phyloP scores from a whole-genome alignment of 2,888 invertebrate species.

The Volucella inflata region DNA sequence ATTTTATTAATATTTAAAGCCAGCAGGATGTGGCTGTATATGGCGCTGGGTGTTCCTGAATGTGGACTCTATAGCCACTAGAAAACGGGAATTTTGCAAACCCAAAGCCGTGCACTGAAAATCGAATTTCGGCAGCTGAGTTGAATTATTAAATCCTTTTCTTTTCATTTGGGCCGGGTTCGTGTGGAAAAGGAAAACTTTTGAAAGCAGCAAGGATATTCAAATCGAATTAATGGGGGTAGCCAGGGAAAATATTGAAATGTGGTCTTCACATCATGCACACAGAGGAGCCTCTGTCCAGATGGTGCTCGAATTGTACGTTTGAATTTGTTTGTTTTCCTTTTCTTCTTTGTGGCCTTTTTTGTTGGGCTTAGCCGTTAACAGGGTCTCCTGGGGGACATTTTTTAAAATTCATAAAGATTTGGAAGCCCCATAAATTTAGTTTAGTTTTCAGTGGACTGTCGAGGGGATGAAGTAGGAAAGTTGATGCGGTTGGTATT shows the following conservation, averaged over 20 bases:
- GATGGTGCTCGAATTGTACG: constrained; percentile 43
- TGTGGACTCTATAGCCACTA: neutral
- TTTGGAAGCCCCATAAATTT: constrained; percentile 51
- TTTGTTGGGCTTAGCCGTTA: constrained; percentile 25
- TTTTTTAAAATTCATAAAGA: constrained; percentile 58
- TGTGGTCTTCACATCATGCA: constrained; percentile 50
- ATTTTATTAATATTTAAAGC: constrained; percentile 74
- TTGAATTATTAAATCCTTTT: constrained; percentile 69
- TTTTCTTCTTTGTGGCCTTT: neutral
- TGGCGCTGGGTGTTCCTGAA: neutral
- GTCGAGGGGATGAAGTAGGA: neutral
- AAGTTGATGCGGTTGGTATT: neutral
- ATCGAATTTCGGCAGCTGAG: constrained; percentile 69
- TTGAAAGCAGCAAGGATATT: constrained; percentile 54
- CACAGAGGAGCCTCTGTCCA: constrained; percentile 24
- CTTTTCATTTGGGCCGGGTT: constrained; percentile 23
- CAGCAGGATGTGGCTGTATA: constrained; percentile 39
- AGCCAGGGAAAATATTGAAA: constrained; percentile 61
- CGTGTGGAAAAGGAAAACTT: constrained; percentile 32
- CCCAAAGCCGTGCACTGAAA: constrained; percentile 29
- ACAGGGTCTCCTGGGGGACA: constrained; percentile 48
- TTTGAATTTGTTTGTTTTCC: constrained; percentile 24
- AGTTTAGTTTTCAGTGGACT: constrained; percentile 5
- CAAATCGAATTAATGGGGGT: constrained; percentile 72
- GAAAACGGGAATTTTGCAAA: too few species aligned